Base-by-base conservation (phyloP, 1,140 invertebrate species). In the Kradibia gibbosae region DNA sequence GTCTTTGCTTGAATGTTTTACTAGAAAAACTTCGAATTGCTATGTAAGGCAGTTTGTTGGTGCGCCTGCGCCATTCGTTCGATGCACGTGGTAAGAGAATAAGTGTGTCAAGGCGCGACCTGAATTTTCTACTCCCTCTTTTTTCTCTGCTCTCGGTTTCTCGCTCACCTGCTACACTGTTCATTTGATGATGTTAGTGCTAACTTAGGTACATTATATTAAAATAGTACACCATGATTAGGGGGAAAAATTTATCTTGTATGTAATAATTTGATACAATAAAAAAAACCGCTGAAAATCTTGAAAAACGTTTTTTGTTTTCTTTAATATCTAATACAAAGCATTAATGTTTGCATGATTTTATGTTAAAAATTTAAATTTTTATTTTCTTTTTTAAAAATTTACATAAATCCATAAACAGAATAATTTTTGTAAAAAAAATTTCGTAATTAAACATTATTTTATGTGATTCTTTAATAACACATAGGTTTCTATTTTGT, bases 71-170 rank as follows among this genome's bases (percentile, higher is more conserved):
- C 87, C 79, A 85, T 79, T 83, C 82, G 85, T 79, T 85, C 85
- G 88, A 90, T 91, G 90, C 90, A 91, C 90, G 90, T 91, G 90
- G 89, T 91, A 88, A 90, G 71, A 82, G 89, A 89, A 88, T 89
- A 91, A 91, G 90, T 91, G 87, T 91, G 90, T 91, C 90, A 91
- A 91, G 90, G 90, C 90, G 89, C 90, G 90, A 91, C 90, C 90
- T 91, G 90, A 91, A 91, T 91, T 91, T 91, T 91, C 89, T 90
- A 89, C 88, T 90, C 89, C 88, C 83, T 84, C 85, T 75, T 71
- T 85, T 70, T 77, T n/a, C 36, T 17, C 39, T 22, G n/a, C 67
- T 57, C 78, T 57, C 67, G 25, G 67, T 81, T 67, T 73, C 73
- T 77, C 50, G 76, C 78, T 81, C 67, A 65, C 74, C 71, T 80